These are phyloP conservation scores for Polyergus mexicanus DNA, from an alignment of 1,140 invertebrate genomes.

Conservation along the genomic window DNA sequence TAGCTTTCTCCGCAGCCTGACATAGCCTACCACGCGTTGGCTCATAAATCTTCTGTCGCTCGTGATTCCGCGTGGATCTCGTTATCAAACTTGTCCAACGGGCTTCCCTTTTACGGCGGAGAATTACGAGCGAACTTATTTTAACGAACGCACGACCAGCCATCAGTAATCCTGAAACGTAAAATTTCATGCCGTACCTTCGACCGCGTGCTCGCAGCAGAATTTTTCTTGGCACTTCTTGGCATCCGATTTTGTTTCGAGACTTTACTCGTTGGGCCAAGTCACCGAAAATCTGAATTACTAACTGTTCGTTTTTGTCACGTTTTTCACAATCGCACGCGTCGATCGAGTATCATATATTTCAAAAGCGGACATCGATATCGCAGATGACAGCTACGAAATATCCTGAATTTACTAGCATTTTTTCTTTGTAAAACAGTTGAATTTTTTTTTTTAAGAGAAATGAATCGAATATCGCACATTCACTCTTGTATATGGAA, in stretches of 20 bases:
- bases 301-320: not conserved
- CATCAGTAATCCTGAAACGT: slow-evolving; percentile 29
- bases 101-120: slow-evolving; percentile 42
- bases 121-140: slow-evolving; percentile 51
- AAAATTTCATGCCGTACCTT: slow-evolving; percentile 30
- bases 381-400: not conserved
- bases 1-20: slow-evolving; percentile 6
- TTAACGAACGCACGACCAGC: slow-evolving; percentile 38
- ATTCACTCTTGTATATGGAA: too few species aligned
- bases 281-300: not conserved
- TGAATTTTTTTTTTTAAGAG: not conserved
- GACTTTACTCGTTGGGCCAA: not conserved
- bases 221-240: not conserved
- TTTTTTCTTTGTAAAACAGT: not conserved
- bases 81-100: slow-evolving; percentile 58
- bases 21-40: not conserved
- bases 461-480: not conserved
- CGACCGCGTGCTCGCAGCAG: not conserved
- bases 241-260: slow-evolving; percentile 17
- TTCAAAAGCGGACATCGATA: not conserved
- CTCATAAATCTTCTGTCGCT: slow-evolving; percentile 58
- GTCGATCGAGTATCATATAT: slow-evolving; percentile 5
- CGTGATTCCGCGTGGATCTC: slow-evolving; percentile 50
- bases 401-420: not conserved
- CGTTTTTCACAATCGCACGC: not conserved